These are phyloP conservation scores for Lates calcarifer DNA, from an alignment of 2,113 vertebrate genomes.

Conservation along the genomic window DNA sequence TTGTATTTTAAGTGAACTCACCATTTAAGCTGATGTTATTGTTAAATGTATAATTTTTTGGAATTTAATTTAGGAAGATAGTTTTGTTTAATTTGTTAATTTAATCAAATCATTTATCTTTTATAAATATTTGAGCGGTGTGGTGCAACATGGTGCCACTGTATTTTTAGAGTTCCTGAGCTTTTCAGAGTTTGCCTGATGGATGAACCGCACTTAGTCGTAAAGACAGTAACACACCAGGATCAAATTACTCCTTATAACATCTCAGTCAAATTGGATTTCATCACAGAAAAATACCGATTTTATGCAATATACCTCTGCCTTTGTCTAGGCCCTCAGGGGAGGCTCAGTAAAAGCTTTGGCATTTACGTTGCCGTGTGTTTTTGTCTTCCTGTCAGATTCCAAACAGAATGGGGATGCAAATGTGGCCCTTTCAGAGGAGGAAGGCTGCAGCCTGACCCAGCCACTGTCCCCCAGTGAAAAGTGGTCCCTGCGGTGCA, in stretches of 20 bases:
- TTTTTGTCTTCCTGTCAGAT: constrained; percentile 82
- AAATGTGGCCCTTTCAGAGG: constrained; percentile 90
- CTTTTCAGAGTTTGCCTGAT: constrained; percentile 24
- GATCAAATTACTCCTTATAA: constrained; percentile 60
- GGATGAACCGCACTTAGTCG: constrained; percentile 41
- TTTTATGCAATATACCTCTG: constrained; percentile 45
- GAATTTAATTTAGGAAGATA: neutral
- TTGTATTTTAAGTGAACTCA: constrained; percentile 7
- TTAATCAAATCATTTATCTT: neutral
- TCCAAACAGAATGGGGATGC: constrained; percentile 97
- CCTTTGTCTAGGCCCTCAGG: constrained; percentile 42
- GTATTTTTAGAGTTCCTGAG: constrained; percentile 2
- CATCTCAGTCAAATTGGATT: constrained; percentile 66
- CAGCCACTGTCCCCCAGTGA: constrained; percentile 91
- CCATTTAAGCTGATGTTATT: neutral
- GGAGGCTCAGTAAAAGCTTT: constrained; percentile 71
- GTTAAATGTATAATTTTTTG: neutral
- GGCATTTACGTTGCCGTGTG: constrained; percentile 63
- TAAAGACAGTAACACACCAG: constrained; percentile 23
- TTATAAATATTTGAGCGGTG: neutral
- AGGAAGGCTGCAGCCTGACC: constrained; percentile 88
- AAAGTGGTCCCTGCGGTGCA: constrained; percentile 86
- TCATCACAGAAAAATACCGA: constrained; percentile 48
- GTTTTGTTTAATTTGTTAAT: neutral
- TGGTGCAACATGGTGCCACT: neutral